These are phyloP conservation scores for Disparrhopalites patrizii DNA, from an alignment of 2,888 invertebrate genomes.

Conservation along the genomic window DNA sequence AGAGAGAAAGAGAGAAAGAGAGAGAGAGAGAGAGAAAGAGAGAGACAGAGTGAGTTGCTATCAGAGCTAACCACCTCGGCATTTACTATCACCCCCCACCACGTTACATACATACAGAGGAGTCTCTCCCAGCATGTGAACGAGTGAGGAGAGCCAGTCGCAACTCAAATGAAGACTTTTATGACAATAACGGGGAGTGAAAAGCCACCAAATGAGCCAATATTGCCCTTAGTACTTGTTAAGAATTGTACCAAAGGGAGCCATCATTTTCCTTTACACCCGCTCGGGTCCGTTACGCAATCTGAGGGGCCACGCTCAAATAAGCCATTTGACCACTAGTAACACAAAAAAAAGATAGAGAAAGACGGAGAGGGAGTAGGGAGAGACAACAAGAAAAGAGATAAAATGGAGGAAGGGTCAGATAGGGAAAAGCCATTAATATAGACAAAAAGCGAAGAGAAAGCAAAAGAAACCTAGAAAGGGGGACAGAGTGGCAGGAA, in stretches of 20 bases:
- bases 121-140: background rate
- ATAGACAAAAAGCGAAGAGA: no score
- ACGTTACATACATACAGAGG: background rate
- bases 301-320: no score
- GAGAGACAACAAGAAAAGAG: background rate
- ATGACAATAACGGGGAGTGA: slow-evolving; percentile 4
- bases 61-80: no score
- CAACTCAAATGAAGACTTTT: slow-evolving; percentile 13
- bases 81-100: no score
- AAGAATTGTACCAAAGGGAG: slow-evolving; percentile 13
- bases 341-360: background rate
- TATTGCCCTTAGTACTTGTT: slow-evolving; percentile 17
- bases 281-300: background rate
- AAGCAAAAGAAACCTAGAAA: no score
- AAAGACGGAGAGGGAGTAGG: background rate
- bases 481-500: no score
- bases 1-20: background rate
- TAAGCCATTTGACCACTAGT: no score
- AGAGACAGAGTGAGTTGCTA: no score
- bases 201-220: slow-evolving; percentile 25
- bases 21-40: background rate
- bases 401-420: background rate
- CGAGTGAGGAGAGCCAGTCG: slow-evolving; percentile 2
- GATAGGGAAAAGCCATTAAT: no score
- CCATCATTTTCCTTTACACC: slow-evolving; percentile 18